A percentile compares a stretch with the other conserved stretches of the same genome.
These are phyloP conservation scores for Eonycteris spelaea DNA, from an alignment of 2,113 vertebrate species.

Conservation along the genomic window DNA sequence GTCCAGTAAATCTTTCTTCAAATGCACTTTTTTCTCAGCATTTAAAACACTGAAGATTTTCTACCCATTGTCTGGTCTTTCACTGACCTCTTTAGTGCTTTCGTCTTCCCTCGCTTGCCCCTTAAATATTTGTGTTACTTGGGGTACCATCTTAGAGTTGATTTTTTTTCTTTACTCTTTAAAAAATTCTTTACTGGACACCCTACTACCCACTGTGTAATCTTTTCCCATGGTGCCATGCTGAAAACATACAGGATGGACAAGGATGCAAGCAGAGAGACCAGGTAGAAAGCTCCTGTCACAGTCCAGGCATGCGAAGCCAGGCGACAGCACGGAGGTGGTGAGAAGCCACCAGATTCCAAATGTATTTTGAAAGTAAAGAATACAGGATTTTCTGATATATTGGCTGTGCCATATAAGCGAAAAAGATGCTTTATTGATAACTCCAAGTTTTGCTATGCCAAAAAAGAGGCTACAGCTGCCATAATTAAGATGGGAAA, in stretches of 20 bases:
- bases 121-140: background rate
- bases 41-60: background rate
- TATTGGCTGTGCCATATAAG: background rate
- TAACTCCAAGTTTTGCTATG: background rate
- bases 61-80: fast-evolving
- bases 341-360: background rate
- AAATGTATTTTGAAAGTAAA: background rate
- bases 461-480: background rate
- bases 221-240: background rate
- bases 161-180: background rate
- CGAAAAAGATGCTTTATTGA: too few species aligned
- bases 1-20: background rate
- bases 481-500: background rate
- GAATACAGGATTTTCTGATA: background rate
- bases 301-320: background rate
- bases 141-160: background rate
- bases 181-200: background rate
- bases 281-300: background rate
- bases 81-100: too few species aligned
- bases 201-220: too few species aligned
- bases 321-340: background rate
- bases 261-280: background rate
- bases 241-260: background rate
- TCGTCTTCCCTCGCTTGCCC: background rate
- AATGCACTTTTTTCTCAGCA: background rate